Evolutionary conservation across 2,888 invertebrate species (phyloP), one percentile per base, ranked within the genome.

Genomic region (Bellardia bayeri): DNA sequence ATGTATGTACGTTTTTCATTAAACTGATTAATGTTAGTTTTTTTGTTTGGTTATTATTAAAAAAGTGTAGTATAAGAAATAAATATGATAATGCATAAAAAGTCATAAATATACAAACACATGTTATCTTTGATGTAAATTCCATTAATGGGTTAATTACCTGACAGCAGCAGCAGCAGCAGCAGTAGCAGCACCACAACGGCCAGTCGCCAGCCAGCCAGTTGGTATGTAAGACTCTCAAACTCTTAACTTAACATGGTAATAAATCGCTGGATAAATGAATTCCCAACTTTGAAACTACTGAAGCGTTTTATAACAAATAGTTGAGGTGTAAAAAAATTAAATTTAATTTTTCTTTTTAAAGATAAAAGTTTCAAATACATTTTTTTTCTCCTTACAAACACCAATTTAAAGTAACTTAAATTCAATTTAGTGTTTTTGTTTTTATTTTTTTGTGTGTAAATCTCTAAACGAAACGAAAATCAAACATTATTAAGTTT

Each of bases 11-110:
- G 66, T 80, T 89, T 91, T 90, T 89, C 89, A 91, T 91, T 90
- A 91, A 91, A 91, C 91, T 90, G 85, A 87, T 89, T 90, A 82
- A 64, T 85, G 87, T 58, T 66, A 5, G 64, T 69, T 51, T 75
- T 61, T 37, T 9, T 49, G 49, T 49, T 51, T 49, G 30, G 13
- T n/a, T 88, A 23, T 54, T 54, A 66, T 14, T n/a, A 14, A 40
- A 45, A 30, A 68, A 30, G 45, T 23, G 45, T 37, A 54, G n/a
- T 6, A 51, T 16, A 40, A 49, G 51, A 51, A 49, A 58, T 51
- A 16, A n/a, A 42, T 42, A 49, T 64, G 66, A 45, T 45, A 42
- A 78, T 23, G 61, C 45, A 63, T 33, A 71, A 68, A 16, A 40
- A 76, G 14, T 5, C 30, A 42, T 33, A 7, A 16, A 14, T 8